These are phyloP conservation scores for Salvelinus alpinus DNA, from an alignment of 2,113 vertebrate genomes.

Conservation along the genomic window DNA sequence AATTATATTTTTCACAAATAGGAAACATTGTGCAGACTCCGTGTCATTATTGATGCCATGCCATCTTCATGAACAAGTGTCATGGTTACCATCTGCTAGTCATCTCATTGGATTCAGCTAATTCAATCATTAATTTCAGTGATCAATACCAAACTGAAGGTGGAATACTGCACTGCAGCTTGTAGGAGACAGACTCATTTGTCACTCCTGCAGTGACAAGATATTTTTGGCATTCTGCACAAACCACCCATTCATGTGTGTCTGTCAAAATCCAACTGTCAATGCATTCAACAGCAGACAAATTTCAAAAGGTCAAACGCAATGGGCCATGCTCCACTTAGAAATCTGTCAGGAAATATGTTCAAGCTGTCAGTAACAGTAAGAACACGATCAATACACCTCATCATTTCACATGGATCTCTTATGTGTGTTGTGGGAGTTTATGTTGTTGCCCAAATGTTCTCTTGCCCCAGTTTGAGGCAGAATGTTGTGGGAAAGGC, in stretches of 20 bases:
- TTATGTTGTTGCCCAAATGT: not conserved
- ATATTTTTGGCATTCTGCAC: not conserved
- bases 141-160: not conserved
- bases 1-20: slow-evolving; percentile 15
- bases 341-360: slow-evolving; percentile 9
- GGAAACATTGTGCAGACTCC: too few species aligned
- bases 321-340: not conserved
- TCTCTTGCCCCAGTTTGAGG: not conserved
- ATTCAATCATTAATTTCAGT: not conserved
- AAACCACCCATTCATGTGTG: slow-evolving; percentile 1
- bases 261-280: slow-evolving; percentile 4
- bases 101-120: not conserved
- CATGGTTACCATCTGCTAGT: not conserved
- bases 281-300: not conserved
- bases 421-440: not conserved
- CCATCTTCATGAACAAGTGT: not conserved
- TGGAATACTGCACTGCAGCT: not conserved
- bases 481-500: not conserved
- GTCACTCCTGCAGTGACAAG: not conserved
- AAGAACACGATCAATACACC: slow-evolving; percentile 15
- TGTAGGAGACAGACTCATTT: not conserved
- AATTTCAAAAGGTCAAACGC: not conserved
- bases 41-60: not conserved
- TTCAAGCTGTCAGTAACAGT: slow-evolving; percentile 14
- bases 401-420: not conserved